Evolutionary conservation across 2,113 vertebrate species (phyloP).

Genomic region (Sciurus niger): DNA sequence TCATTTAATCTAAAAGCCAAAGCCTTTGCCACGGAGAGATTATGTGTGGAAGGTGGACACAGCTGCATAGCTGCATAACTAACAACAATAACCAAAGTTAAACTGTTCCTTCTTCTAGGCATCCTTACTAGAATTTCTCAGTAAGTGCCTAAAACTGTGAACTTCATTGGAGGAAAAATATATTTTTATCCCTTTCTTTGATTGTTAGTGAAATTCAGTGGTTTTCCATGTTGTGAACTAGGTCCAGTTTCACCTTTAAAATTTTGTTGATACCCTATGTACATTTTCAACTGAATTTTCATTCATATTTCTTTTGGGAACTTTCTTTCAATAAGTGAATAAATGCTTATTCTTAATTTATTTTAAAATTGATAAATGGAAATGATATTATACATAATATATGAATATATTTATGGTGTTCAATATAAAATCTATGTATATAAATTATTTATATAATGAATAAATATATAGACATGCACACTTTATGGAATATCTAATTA

Average conservation of each 20-base stretch:
- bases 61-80: not conserved
- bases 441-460: not conserved
- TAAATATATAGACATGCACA: not conserved
- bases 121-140: not conserved
- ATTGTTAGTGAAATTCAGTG: not conserved
- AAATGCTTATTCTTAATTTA: not conserved
- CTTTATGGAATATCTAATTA: not conserved
- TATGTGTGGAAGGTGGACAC: not conserved
- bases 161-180: not conserved
- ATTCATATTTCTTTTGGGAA: not conserved
- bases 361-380: not conserved
- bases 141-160: not conserved
- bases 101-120: not conserved
- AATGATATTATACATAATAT: not conserved
- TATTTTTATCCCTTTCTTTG: not conserved
- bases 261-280: not conserved
- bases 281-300: not conserved
- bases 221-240: not conserved
- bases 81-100: not conserved
- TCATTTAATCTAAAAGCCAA: conserved; percentile 3
- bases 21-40: not conserved
- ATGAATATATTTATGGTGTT: not conserved
- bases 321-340: not conserved
- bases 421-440: not conserved
- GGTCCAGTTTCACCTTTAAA: not conserved